Evolutionary conservation across 2,113 vertebrate species (phyloP).

Genomic region (Clupea harengus): DNA sequence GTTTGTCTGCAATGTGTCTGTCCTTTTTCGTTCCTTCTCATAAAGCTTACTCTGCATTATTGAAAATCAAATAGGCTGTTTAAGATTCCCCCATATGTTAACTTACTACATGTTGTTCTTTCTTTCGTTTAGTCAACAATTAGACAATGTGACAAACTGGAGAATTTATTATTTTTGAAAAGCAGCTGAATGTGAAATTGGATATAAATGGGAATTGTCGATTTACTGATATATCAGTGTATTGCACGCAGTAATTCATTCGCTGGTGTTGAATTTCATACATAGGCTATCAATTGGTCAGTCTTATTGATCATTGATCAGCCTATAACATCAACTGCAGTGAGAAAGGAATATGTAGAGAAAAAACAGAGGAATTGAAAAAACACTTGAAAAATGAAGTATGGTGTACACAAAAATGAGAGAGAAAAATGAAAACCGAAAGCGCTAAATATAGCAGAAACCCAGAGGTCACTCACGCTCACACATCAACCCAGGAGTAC

Average conservation of each 20-base stretch:
- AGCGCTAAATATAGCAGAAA: slow-evolving; percentile 9
- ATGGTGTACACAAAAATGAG: background rate
- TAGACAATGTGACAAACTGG: background rate
- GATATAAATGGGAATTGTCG: background rate
- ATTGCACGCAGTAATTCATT: background rate
- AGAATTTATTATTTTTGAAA: background rate
- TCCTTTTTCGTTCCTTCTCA: background rate
- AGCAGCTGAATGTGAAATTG: background rate
- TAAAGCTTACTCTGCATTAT: background rate
- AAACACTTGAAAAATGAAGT: background rate
- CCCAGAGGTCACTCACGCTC: slow-evolving; percentile 34
- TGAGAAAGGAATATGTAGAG: background rate
- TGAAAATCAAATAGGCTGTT: background rate
- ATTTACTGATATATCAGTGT: background rate
- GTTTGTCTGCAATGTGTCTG: background rate
- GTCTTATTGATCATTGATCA: background rate
- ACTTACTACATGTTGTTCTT: background rate
- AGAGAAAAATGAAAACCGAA: slow-evolving; percentile 14
- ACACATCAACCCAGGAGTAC: background rate
- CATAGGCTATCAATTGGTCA: background rate
- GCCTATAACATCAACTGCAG: background rate
- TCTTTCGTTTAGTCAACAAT: background rate
- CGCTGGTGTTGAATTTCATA: background rate
- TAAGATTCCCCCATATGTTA: background rate
- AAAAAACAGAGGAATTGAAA: background rate